Evolutionary conservation across 2,888 invertebrate species (phyloP), one percentile per base, ranked within the genome.

Genomic region (Synergus gifuensis): DNA sequence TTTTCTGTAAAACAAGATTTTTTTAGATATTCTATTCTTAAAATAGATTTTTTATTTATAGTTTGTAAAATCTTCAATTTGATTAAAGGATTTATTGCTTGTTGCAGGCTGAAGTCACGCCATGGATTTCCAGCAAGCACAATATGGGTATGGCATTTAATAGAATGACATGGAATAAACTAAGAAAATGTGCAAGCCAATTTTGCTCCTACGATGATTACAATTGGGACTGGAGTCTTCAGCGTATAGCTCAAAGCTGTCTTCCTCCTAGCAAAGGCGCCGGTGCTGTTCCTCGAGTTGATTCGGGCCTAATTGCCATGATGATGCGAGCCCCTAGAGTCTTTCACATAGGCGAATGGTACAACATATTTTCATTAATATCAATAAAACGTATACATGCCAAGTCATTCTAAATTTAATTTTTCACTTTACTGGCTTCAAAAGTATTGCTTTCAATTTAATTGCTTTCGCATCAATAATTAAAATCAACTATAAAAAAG

Each of bases 71-170:
- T 36, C 2, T 67, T 7, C 22, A 22, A 67, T 11, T 54, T 40
- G 11, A 66, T 60, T 18, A 63, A 44, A 22, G 3, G 36, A 4
- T 46, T 77, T 22, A 22, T 63, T 76, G n/a, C 28, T 64, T 14
- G 3, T 66, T 93, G 18, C 93, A 98, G 98, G 97, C 97, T 78
- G 98, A 98, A 93, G 96, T 97, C 28, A 97, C 96, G 62, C 97
- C 97, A 8, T 98, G 98, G 99, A 96, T 98, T 87, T 98, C 98
- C 80, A 98, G 98, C 89, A 98, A 98, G 92, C 99, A 99, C 92
- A 99, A 99, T 92, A 99, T 99, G 99, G 99, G 99, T 0, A 98
- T 99, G 95, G 98, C 97, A 0, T 97, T 99, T 89, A 97, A 98
- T 91, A 94, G 96, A 42, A 95, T 95, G 0, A 96, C 98, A 0